Conservation (phyloP, 2,888 invertebrate species). For the Scrobipalpa atriplicella region DNA sequence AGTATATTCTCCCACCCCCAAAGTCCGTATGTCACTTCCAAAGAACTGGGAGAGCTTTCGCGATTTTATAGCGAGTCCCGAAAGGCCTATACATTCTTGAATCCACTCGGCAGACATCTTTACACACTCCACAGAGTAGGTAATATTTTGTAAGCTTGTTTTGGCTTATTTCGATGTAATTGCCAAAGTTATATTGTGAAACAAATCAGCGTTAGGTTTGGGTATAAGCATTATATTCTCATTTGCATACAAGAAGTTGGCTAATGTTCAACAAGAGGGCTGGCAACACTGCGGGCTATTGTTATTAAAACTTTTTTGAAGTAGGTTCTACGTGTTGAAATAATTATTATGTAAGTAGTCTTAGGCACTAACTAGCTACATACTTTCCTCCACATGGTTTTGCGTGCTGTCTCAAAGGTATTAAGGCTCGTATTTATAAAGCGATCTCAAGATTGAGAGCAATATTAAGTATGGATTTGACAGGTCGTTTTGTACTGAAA, state of each 20-base stretch:
- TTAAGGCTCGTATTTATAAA: too few relatives aligned
- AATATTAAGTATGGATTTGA: too few relatives aligned
- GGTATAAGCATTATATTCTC: neutral
- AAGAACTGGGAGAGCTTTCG: constrained; percentile 5
- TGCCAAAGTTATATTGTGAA: neutral
- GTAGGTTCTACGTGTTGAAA: neutral
- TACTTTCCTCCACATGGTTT: too few relatives aligned
- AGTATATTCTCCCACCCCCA: neutral
- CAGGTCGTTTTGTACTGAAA: too few relatives aligned
- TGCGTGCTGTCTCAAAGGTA: too few relatives aligned
- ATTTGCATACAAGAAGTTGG: neutral
- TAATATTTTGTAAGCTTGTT: neutral
- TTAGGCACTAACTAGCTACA: too few relatives aligned
- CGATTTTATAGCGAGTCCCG: constrained; percentile 41
- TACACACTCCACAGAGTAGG: neutral
- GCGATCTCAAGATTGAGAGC: too few relatives aligned
- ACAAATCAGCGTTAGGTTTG: neutral
- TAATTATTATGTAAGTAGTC: too few relatives aligned
- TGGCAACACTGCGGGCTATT: neutral
- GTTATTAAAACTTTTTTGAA: neutral
- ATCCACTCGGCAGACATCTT: constrained; percentile 31
- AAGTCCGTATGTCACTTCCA: constrained; percentile 6
- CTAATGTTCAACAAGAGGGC: too few relatives aligned
- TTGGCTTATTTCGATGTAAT: constrained; percentile 2
- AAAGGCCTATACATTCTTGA: constrained; percentile 41